Conservation (phyloP, 2,113 vertebrate species). For the Sebastes fasciatus region DNA sequence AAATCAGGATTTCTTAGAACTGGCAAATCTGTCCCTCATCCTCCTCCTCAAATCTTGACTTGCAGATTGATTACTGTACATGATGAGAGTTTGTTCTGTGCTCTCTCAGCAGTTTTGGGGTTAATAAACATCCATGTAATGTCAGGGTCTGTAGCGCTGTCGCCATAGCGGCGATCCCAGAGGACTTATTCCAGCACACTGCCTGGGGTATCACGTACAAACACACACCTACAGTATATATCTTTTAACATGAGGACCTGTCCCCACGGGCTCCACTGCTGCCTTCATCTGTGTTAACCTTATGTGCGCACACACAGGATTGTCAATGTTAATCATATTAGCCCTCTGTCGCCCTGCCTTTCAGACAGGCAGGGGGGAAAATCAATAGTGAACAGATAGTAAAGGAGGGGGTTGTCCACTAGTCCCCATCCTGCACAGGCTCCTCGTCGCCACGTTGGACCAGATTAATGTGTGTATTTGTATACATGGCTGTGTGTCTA, state of each 20-base stretch:
- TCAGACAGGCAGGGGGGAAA: slow-evolving; percentile 43
- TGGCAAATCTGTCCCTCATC: neutral
- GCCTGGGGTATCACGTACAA: neutral
- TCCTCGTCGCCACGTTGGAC: slow-evolving; percentile 2
- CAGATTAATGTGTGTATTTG: slow-evolving; percentile 18
- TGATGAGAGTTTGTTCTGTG: slow-evolving; percentile 3
- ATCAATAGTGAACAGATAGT: slow-evolving; percentile 58
- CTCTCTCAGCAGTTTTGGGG: slow-evolving; percentile 17
- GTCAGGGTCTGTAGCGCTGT: neutral
- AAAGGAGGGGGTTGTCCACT: slow-evolving; percentile 18
- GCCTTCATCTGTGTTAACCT: slow-evolving; percentile 26
- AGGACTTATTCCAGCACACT: slow-evolving; percentile 9
- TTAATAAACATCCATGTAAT: slow-evolving; percentile 11
- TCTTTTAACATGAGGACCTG: slow-evolving; percentile 21
- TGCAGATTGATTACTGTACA: slow-evolving; percentile 10
- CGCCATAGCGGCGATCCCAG: slow-evolving; percentile 21
- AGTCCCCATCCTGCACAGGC: neutral
- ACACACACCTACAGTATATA: slow-evolving; percentile 24
- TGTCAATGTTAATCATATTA: slow-evolving; percentile 73
- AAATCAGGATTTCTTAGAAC: slow-evolving; percentile 42
- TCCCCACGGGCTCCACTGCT: neutral
- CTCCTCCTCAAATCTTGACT: neutral
- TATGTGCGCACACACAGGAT: slow-evolving; percentile 16
- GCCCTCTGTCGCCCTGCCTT: slow-evolving; percentile 44
- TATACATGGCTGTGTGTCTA: slow-evolving; percentile 1